Evolutionary conservation across 2,113 vertebrate species (phyloP).

Genomic region (Indicator maculatus): DNA sequence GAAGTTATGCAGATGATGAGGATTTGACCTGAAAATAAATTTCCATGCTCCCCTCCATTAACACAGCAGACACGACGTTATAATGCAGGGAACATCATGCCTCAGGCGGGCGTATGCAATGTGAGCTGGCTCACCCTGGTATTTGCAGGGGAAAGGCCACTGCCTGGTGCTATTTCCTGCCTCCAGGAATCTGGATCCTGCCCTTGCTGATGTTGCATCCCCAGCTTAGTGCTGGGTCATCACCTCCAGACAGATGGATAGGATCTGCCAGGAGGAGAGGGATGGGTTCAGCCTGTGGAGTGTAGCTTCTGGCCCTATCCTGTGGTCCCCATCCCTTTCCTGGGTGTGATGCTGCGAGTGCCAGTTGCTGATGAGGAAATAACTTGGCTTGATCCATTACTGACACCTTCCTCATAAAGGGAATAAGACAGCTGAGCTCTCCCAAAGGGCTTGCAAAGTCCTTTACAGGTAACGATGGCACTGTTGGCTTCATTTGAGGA

Average conservation of each 20-base stretch:
- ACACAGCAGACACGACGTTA: not conserved
- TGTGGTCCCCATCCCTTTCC: accelerated
- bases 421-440: not conserved
- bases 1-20: slow-evolving; percentile 48
- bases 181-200: not conserved
- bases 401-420: not conserved
- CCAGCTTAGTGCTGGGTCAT: not conserved
- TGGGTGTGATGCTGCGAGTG: accelerated
- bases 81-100: not conserved
- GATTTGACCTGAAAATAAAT: slow-evolving; percentile 60
- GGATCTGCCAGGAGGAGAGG: not conserved
- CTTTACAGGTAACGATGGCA: not conserved
- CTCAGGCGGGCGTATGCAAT: not conserved
- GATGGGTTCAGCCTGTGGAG: not conserved
- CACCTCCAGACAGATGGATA: accelerated
- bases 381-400: not conserved
- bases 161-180: not conserved
- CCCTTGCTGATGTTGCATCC: not conserved
- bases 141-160: not conserved
- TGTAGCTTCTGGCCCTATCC: not conserved
- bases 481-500: accelerated
- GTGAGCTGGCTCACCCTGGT: not conserved
- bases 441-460: not conserved
- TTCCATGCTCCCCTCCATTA: slow-evolving; percentile 16
- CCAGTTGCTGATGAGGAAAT: not conserved